Evolutionary conservation across 1,140 invertebrate genomes (phyloP), one percentile per base, ranked within the genome.

Genomic region (Leucophenga varia): DNA sequence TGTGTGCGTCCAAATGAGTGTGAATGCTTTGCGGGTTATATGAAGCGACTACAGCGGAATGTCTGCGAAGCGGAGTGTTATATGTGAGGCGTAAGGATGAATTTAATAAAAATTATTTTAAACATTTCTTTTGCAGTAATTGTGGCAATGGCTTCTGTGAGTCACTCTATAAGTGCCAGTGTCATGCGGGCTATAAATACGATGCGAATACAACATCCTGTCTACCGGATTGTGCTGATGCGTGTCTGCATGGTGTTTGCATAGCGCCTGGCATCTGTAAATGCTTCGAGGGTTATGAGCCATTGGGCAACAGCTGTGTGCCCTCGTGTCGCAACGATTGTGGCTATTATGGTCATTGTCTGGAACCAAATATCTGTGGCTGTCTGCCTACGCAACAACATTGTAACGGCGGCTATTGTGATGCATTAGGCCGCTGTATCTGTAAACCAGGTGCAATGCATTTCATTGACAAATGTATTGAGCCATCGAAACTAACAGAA

Each of bases 141-240:
- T 85, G 84, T 53, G 64, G 79, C 6, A 83, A 86, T 55, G 81
- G 79, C 0, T 68, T 77, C 16, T 87, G 85, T 55, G 64, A 74
- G 16, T 79, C 77, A 0, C 81, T 82, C 1, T 77, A 83, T 17
- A 76, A 65, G 7, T 86, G 85, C 57, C 72, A 77, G 6, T 86
- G 83, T 47, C 80, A 78, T 47, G 76, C 79, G 28, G 82, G 82
- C 25, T 82, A 82, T 52, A 78, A 81, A 9, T 80, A 77, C n/a
- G 65, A 74, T 35, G 9, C 30, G 2, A 58, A 64, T n/a, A 71
- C 58, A 1, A 61, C 58, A 43, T 75, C 61, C n/a, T 74, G 72
- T 17, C 32, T 72, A 22, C 69, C 69, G 0, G 36, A 55, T 19
- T 74, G 72, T 47, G 25, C 10, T 13, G 59, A 67, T n/a, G 45